These are phyloP conservation scores for Sebastes fasciatus DNA, from an alignment of 2,113 vertebrate genomes.

Conservation along the genomic window DNA sequence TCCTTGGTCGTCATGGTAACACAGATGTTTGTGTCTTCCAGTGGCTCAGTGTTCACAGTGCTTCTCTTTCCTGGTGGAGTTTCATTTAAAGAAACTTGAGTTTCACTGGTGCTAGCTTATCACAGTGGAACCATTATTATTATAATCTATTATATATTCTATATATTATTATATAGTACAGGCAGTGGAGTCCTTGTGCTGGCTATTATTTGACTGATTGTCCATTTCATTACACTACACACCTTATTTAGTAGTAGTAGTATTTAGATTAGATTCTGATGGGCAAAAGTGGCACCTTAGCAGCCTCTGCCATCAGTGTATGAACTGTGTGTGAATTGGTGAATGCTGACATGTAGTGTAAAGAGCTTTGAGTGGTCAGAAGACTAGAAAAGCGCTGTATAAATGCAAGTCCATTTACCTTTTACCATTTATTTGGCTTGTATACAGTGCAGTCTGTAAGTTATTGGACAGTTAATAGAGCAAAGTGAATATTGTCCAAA, in stretches of 20 bases:
- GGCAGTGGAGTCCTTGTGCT: neutral
- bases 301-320: too few relatives aligned
- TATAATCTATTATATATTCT: too few relatives aligned
- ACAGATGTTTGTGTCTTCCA: neutral
- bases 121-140: neutral
- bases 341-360: too few relatives aligned
- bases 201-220: neutral
- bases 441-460: neutral
- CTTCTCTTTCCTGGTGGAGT: neutral
- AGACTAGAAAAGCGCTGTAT: too few relatives aligned
- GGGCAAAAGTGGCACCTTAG: too few relatives aligned
- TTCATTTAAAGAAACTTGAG: neutral
- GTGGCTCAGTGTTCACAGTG: too few relatives aligned
- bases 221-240: too few relatives aligned
- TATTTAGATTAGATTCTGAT: too few relatives aligned
- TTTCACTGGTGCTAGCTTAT: neutral
- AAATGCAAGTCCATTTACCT: too few relatives aligned
- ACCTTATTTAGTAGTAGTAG: neutral
- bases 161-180: neutral
- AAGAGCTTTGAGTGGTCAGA: too few relatives aligned
- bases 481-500: neutral
- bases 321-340: too few relatives aligned
- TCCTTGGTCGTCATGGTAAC: too few relatives aligned
- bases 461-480: neutral
- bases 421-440: neutral